Evolutionary conservation across 2,888 invertebrate genomes (phyloP), one percentile per base, ranked within the genome.

Genomic region (Lasioglossum malachurum): DNA sequence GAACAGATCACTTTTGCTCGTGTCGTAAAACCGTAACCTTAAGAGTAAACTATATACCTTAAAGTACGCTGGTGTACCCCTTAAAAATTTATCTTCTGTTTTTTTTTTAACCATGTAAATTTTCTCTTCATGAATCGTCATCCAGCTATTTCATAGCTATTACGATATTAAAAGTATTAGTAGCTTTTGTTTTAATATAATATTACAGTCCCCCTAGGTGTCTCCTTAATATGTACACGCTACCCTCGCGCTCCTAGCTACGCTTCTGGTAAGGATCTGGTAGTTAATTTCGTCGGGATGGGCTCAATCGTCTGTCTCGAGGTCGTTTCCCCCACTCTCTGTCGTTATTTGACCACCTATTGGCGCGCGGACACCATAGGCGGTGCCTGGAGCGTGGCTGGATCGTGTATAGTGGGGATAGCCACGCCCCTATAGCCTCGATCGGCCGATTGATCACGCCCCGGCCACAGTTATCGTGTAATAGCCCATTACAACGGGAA

Each of bases 61-160:
- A 86, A 92, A 93, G 93, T 94, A 93, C 89, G 91, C 87, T 69
- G 71, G 76, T 91, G 90, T 91, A 87, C 80, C 89, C 23, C 91
- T 92, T 91, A 92, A 86, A 92, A 88, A 89, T 93, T 89, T 92
- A 92, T 91, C 91, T 74, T 57, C 64, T 38, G 69, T 35, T 57
- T 57, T 57, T 53, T 53, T 53, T 23, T 79, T 83, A 83, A 79
- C 71, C 79, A 83, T 79, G 83, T 83, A 71, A 78, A 78, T 71
- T 71, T 69, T 49, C 41, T 76, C 75, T 60, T 72, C 79, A 75
- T 80, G 83, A 94, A 94, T 94, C 94, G 93, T 93, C 92, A 91
- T 91, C 90, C 91, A 94, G 95, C 95, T 95, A 95, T 94, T 94
- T 93, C 86, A 94, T 94, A 95, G 94, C 94, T 92, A 91, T 92